These are phyloP conservation scores for Triops longicaudatus DNA, from an alignment of 1,140 invertebrate species.

Conservation along the genomic window DNA sequence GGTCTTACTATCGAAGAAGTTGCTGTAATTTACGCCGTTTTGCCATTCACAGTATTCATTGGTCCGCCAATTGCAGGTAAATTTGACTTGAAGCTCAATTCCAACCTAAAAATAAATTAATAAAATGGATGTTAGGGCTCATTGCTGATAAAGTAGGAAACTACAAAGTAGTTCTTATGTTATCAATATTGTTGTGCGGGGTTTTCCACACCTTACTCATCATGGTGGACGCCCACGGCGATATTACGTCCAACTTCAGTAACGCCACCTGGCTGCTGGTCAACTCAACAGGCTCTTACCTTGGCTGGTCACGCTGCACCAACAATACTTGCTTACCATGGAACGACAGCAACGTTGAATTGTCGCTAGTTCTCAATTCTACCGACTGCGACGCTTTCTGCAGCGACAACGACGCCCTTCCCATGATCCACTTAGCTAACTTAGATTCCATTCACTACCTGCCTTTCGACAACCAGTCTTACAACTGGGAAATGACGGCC, in stretches of 20 bases:
- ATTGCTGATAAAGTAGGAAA: conserved; percentile 70
- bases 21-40: conserved; percentile 68
- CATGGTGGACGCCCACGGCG: conserved; percentile 21
- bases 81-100: conserved; percentile 2
- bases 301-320: neutral
- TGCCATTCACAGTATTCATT: conserved; percentile 69
- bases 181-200: conserved; percentile 59
- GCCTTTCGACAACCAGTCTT: neutral
- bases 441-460: neutral
- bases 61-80: conserved; percentile 68
- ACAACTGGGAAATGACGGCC: neutral
- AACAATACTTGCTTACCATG: neutral
- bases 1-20: conserved; percentile 73
- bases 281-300: neutral
- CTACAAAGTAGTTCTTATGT: conserved; percentile 66
- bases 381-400: neutral
- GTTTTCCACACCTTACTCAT: conserved; percentile 61
- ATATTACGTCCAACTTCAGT: conserved; percentile 30
- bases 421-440: neutral
- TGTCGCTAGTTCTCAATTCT: neutral
- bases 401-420: neutral
- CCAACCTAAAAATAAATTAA: neutral
- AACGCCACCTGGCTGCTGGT: neutral
- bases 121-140: conserved; percentile 49
- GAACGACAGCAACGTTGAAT: neutral